These are phyloP conservation scores for Stratiomys singularior DNA, from an alignment of 2,888 invertebrate species.

Conservation along the genomic window DNA sequence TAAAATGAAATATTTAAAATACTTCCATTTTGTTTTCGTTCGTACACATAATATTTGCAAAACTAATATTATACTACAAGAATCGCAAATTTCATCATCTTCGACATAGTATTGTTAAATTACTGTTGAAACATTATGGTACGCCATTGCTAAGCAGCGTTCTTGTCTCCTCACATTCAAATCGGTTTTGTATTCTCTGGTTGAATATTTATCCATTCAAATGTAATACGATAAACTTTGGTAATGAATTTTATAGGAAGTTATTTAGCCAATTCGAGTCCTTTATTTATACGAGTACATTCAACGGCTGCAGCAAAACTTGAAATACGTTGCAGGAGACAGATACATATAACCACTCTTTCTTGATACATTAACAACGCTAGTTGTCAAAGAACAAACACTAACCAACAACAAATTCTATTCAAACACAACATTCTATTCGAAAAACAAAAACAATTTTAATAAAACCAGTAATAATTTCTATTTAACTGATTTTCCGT, in stretches of 20 bases:
- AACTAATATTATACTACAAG: not conserved
- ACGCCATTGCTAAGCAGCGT: slow-evolving; percentile 47
- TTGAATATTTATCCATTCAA: not conserved
- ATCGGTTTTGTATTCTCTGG: slow-evolving; percentile 30
- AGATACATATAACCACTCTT: too few relatives aligned
- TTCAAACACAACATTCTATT: too few relatives aligned
- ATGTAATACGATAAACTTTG: not conserved
- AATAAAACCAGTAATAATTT: too few relatives aligned
- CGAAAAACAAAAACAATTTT: too few relatives aligned
- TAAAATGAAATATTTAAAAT: too few relatives aligned
- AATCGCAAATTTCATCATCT: not conserved
- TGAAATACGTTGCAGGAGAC: not conserved
- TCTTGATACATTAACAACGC: too few relatives aligned
- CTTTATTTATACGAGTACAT: not conserved
- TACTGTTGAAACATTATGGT: slow-evolving; percentile 26
- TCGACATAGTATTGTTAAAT: slow-evolving; percentile 14
- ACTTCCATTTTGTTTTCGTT: slow-evolving; percentile 27
- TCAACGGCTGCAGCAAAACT: not conserved
- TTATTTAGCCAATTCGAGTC: not conserved
- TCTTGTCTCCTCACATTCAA: slow-evolving; percentile 40
- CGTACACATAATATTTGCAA: not conserved
- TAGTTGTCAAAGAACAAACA: too few relatives aligned
- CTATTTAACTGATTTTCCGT: too few relatives aligned
- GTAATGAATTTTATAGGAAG: not conserved
- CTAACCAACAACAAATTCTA: too few relatives aligned